Evolutionary conservation across 2,113 vertebrate species (phyloP).

Genomic region (Cromileptes altivelis): DNA sequence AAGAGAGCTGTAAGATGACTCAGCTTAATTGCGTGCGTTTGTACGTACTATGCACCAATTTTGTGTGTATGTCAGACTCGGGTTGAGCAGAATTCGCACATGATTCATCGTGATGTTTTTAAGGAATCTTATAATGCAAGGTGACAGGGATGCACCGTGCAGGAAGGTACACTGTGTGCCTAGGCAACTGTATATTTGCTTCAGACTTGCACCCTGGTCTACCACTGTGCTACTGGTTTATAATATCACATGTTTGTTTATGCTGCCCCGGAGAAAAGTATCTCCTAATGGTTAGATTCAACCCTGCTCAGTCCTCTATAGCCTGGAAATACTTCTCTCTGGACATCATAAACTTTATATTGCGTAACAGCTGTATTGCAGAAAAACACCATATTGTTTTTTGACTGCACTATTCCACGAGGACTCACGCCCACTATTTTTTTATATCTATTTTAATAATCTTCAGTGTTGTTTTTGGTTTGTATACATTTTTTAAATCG

Average conservation of each 20-base stretch:
- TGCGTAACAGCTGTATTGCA: neutral
- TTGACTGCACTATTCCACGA: neutral
- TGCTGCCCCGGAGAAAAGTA: neutral
- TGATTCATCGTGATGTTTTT: constrained; percentile 20
- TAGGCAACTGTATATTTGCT: neutral
- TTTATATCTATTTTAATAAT: neutral
- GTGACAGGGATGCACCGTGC: neutral
- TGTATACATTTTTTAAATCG: neutral
- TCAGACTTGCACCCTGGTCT: neutral
- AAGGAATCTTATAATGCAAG: neutral
- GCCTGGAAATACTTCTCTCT: constrained; percentile 6
- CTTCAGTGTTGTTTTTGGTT: neutral
- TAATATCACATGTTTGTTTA: constrained; percentile 23
- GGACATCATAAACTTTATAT: constrained; percentile 27
- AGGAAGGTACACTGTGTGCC: neutral
- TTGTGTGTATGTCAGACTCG: constrained; percentile 13
- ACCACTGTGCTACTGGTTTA: neutral
- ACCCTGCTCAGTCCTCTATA: neutral
- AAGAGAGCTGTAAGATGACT: constrained; percentile 36
- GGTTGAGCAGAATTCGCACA: constrained; percentile 9
- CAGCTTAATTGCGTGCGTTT: constrained; percentile 34
- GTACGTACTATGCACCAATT: neutral
- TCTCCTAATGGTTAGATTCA: constrained; percentile 4
- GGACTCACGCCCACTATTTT: neutral
- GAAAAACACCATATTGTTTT: neutral